A percentile compares a stretch with the other conserved stretches of the same genome.
Evolutionary conservation across 2,797 vertebrate species (phyloP).

Genomic region (Syncerus caffer): DNA sequence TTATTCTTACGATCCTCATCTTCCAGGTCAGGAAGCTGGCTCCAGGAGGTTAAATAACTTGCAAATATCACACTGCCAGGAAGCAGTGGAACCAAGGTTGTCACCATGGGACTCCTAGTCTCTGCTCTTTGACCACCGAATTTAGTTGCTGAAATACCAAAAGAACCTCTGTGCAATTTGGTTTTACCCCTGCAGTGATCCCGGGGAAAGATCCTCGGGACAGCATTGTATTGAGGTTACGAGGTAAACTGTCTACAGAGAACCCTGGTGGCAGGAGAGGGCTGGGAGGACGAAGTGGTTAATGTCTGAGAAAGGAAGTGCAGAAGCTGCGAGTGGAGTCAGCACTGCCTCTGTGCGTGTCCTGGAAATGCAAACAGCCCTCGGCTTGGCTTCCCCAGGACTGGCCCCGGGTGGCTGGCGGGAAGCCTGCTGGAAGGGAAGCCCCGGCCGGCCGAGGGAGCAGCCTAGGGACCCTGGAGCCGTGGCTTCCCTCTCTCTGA

Average conservation of each 20-base stretch:
- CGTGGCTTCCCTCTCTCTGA: slow-evolving; percentile 56
- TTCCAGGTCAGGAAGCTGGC: background rate
- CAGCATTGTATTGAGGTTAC: background rate
- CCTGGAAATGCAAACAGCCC: slow-evolving; percentile 8
- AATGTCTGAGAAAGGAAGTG: background rate
- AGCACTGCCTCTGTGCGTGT: background rate
- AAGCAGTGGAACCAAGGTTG: background rate
- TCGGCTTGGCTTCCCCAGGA: background rate
- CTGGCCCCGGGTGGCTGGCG: background rate
- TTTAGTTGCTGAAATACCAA: background rate
- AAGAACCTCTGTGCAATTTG: background rate
- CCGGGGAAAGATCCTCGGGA: background rate
- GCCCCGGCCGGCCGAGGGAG: background rate
- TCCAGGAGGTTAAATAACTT: background rate
- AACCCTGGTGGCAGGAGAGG: background rate
- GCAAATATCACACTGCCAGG: background rate
- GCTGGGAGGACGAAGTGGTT: background rate
- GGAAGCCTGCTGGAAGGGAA: slow-evolving; percentile 62
- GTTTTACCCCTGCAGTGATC: background rate
- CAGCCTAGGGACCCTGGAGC: background rate
- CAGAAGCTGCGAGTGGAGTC: background rate
- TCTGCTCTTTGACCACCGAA: background rate
- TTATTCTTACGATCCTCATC: background rate
- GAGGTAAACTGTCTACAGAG: background rate
- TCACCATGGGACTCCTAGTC: background rate